Evolutionary conservation across 2,797 vertebrate species (phyloP).

Genomic region (Apogon talboti): DNA sequence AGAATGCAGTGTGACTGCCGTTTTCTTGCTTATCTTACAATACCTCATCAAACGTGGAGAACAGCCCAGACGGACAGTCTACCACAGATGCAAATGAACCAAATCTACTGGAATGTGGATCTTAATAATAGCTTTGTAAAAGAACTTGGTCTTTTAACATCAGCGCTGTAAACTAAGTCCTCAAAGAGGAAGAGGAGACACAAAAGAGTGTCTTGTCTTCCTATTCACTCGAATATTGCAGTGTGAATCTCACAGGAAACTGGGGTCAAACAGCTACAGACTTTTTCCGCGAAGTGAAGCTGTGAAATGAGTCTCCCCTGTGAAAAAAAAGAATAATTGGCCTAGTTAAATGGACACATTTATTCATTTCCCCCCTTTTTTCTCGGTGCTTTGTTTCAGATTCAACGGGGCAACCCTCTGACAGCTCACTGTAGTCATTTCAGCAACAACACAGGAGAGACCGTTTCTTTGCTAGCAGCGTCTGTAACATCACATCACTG

Average conservation of each 20-base stretch:
- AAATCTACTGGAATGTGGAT: slow-evolving; percentile 41
- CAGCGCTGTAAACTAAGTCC: slow-evolving; percentile 32
- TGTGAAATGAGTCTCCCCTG: slow-evolving; percentile 59
- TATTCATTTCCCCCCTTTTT: slow-evolving; percentile 4
- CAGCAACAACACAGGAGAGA: slow-evolving; percentile 17
- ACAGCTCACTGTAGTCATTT: slow-evolving; percentile 30
- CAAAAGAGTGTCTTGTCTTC: slow-evolving; percentile 72
- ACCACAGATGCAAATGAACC: slow-evolving; percentile 26
- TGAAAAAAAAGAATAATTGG: slow-evolving; percentile 47
- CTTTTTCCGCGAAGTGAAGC: slow-evolving; percentile 76
- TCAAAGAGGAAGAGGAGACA: slow-evolving; percentile 65
- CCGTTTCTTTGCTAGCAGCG: slow-evolving; percentile 3
- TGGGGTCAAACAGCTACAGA: slow-evolving; percentile 76
- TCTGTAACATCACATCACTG: background rate
- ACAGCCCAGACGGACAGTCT: slow-evolving; percentile 3
- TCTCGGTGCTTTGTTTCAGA: slow-evolving; percentile 22
- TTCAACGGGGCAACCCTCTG: slow-evolving; percentile 15
- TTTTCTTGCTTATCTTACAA: slow-evolving; percentile 8
- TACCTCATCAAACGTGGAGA: background rate
- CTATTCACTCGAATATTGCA: slow-evolving; percentile 53
- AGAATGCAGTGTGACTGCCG: background rate
- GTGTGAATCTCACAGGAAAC: slow-evolving; percentile 83
- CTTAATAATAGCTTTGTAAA: slow-evolving; percentile 46
- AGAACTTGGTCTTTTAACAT: slow-evolving; percentile 34
- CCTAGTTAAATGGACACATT: slow-evolving; percentile 34